A percentile compares a stretch with the other conserved stretches of the same genome.
phyloP scores from a whole-genome alignment of 2,113 vertebrate species.

The Gymnorhina tibicen region DNA sequence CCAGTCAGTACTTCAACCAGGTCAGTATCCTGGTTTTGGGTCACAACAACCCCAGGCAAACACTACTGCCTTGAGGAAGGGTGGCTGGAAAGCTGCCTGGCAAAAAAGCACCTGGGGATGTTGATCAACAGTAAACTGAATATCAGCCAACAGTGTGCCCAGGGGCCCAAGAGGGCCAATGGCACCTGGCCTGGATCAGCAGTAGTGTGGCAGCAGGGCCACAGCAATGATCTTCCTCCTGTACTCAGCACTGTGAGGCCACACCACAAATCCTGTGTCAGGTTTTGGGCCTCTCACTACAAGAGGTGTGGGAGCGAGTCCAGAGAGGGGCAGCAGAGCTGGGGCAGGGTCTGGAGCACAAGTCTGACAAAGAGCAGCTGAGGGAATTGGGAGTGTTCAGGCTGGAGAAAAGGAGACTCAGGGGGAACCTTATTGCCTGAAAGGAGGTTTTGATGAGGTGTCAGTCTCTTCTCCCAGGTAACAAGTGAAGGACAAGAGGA shows the following conservation, averaged over 20 bases:
- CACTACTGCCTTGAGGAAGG: neutral
- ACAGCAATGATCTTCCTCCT: neutral
- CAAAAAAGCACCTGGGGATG: neutral
- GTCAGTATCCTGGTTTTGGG: neutral
- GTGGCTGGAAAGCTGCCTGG: neutral
- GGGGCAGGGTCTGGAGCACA: neutral
- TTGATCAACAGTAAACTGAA: fast-evolving
- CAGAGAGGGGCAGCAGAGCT: fast-evolving
- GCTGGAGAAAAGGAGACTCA: neutral
- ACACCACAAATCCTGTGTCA: neutral
- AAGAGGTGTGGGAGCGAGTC: neutral
- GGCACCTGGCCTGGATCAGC: neutral
- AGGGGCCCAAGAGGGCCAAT: neutral
- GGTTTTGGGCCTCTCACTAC: neutral
- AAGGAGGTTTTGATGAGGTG: neutral
- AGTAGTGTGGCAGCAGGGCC: neutral
- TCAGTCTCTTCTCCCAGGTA: neutral
- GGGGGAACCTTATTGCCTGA: too few species aligned
- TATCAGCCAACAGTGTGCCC: neutral
- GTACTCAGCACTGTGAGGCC: fast-evolving
- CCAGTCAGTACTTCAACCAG: too few species aligned
- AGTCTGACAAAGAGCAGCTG: too few species aligned
- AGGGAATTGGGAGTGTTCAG: neutral
- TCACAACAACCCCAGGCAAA: neutral
- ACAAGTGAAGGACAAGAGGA: neutral